Conservation (phyloP, 2,797 vertebrate genomes). For the Glyptemys insculpta region DNA sequence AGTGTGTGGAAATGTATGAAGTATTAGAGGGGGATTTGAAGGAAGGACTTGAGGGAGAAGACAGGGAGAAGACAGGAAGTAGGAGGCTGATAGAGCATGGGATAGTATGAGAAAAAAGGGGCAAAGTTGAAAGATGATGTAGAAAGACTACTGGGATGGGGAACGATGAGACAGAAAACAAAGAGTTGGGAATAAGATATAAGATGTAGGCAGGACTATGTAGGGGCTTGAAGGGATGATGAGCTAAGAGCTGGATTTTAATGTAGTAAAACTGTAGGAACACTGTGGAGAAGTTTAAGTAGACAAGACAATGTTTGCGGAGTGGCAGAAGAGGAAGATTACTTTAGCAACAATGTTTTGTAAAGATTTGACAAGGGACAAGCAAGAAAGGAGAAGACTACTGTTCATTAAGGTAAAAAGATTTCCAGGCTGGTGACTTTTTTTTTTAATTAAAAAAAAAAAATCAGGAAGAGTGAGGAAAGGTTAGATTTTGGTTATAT, state of each 20-base stretch:
- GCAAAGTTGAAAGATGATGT: neutral
- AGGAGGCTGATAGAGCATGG: neutral
- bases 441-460: neutral
- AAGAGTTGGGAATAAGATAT: neutral
- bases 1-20: neutral
- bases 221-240: neutral
- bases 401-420: neutral
- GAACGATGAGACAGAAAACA: neutral
- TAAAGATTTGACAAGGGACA: slow-evolving; percentile 27
- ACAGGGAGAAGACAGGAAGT: neutral
- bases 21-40: neutral
- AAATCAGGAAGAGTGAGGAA: neutral
- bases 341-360: neutral
- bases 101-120: neutral
- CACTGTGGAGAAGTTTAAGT: neutral
- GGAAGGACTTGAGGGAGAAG: neutral
- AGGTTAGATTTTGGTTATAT: neutral
- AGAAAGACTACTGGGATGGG: neutral
- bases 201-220: neutral
- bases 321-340: slow-evolving; percentile 20
- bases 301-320: neutral
- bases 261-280: fast-evolving
- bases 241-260: neutral
- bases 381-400: neutral
- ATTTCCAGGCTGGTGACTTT: neutral